Base-by-base conservation (phyloP, 2,888 invertebrate genomes). In the Pristionchus entomophagus region DNA sequence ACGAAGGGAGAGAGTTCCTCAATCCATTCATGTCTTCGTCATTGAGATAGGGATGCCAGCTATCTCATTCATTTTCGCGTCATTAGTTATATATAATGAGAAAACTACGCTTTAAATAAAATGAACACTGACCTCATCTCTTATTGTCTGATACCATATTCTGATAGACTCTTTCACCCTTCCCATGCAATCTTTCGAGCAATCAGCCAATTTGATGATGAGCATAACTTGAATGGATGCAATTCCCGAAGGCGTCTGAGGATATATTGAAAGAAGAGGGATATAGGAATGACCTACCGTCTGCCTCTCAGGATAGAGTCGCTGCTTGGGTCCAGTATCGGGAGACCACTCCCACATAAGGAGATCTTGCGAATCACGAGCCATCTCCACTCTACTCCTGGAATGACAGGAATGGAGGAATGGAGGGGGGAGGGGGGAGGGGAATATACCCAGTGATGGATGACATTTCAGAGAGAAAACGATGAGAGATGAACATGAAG, bases 401-500 rank as follows among this genome's bases (percentile, higher is more conserved):
- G 3, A 49, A 80, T 14, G n/a, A 26, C 41, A 45, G 5, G 26
- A 26, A n/a, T 35, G 12, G n/a, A 19, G 17, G 35, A 35, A 10
- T 3, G n/a, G 2, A 35, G 35, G 35, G 29, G 38, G 12, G 41
- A 41, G 38, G 19, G 29, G 26, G 38, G 22, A 69, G 38, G n/a
- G 69, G 22, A 12, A 45, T 10, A 0, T 51, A 80, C 78, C 78
- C 41, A 8, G 78, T 80, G n/a, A 80, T 80, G 2, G 51, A 41
- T 4, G 78, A 80, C 0, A 80, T 51, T 35, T 80, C 78, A 0
- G 78, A 80, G 32, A 80, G 78, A 51, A 80, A 80, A 22, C 78
- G 78, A 80, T 80, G 78, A 32, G 78, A 80, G 51, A 80, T 41
- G 35, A 80, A 51, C 78, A 80, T 80, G 51, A 80, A 80, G 8